phyloP scores from a whole-genome alignment of 53 echinoderm and acorn worm species.

The Arbacia lixula region DNA sequence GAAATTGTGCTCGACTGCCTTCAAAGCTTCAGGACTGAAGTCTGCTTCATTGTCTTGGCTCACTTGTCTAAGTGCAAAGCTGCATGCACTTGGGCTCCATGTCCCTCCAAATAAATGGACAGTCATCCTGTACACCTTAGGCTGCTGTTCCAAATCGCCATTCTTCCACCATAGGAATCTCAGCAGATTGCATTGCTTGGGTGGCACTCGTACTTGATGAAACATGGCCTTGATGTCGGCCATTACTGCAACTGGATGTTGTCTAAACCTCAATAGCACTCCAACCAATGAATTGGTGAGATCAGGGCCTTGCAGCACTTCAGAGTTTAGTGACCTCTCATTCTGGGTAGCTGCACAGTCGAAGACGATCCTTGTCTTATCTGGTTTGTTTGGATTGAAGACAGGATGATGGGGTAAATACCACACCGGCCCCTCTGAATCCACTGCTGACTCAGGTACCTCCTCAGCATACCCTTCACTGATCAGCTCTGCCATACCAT shows the following conservation, averaged over 20 bases:
- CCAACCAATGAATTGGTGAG: conserved; percentile 53
- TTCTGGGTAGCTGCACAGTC: too few relatives aligned
- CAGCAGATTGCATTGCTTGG: conserved; percentile 45
- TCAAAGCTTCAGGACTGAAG: conserved; percentile 12
- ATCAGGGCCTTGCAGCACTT: too few relatives aligned
- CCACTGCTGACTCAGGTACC: too few relatives aligned
- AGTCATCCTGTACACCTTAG: conserved; percentile 52
- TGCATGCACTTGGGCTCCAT: conserved; percentile 56
- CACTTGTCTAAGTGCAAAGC: conserved; percentile 56
- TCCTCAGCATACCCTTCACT: too few relatives aligned
- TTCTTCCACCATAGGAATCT: conserved; percentile 65
- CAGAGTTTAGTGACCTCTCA: too few relatives aligned
- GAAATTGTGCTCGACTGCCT: conserved; percentile 63
- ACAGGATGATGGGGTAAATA: too few relatives aligned
- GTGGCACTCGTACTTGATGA: conserved; percentile 67
- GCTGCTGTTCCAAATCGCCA: conserved; percentile 49
- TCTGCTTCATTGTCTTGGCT: conserved; percentile 50
- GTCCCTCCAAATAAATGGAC: conserved; percentile 62
- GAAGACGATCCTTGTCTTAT: too few relatives aligned
- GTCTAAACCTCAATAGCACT: conserved; percentile 14
- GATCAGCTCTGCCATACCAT: too few relatives aligned
- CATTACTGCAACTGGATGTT: conserved; percentile 17
- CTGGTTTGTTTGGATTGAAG: too few relatives aligned
- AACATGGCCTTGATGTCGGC: conserved; percentile 71
- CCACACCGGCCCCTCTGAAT: too few relatives aligned